Base-by-base conservation (phyloP, 2,888 invertebrate species). In the Drosophila merina region DNA sequence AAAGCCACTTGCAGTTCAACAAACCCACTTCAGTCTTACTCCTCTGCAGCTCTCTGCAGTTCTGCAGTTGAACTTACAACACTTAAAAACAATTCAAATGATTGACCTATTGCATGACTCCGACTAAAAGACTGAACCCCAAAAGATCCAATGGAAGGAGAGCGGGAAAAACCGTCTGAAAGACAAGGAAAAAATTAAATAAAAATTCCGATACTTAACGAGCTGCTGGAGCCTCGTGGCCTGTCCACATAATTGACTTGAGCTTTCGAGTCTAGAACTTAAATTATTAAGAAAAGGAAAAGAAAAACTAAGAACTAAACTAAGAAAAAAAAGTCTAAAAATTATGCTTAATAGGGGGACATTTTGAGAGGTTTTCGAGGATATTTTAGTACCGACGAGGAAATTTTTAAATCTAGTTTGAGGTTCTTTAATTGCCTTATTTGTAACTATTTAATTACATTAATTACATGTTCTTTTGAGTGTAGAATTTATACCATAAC, bases 81-180 rank as follows among this genome's bases (percentile, higher is more conserved):
- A 80, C 80, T 80, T 86, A 71, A 80, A 84, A 77, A 78, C 86
- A 86, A 86, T 80, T 86, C 80, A 86, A 84, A 77, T 84, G 86
- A 86, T 80, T 80, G 79, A 80, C 79, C 79, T 86, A 83, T 83
- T 64, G 75, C 86, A 57, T 83, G 79, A 80, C 86, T 86, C 74
- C 71, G 30, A 59, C 51, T 45, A 48, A 30, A 30, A 49, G 72
- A 50, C 49, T 63, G 51, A 71, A 47, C 71, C 71, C 51, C 12
- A 68, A 64, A 64, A 64, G 45, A 63, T 51, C 66, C 66, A 12
- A 51, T 44, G 30, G n/a, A 45, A 66, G 45, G 30, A 14, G 28
- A 28, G 28, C 4, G 2, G 20, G 20, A 28, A 4, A 4, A 28
- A 28, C 1, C 6, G 54, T 8, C 42, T 66, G 62, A 55, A 51